phyloP scores from a whole-genome alignment of 2,797 vertebrate genomes.

The Tympanoctomys barrerae region DNA sequence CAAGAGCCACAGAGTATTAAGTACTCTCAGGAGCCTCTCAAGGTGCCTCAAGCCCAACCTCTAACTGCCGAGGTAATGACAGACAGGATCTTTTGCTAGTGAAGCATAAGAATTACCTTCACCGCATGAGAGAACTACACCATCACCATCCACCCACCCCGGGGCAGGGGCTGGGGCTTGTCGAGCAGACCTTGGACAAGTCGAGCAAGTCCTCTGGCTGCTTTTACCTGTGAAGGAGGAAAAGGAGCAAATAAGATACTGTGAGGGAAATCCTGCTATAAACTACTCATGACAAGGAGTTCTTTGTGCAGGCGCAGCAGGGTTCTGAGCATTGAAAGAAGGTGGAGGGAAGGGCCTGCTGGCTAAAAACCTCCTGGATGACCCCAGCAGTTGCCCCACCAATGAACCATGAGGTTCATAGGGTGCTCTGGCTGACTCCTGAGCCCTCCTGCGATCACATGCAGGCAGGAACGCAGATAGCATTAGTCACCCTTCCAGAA shows the following conservation, averaged over 20 bases:
- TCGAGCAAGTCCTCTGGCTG: not conserved
- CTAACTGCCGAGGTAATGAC: not conserved
- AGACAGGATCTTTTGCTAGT: not conserved
- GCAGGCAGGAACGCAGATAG: not conserved
- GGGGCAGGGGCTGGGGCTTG: not conserved
- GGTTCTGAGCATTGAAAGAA: not conserved
- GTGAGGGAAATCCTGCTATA: not conserved
- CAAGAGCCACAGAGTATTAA: not conserved
- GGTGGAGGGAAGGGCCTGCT: not conserved
- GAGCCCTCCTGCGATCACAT: too few relatives aligned
- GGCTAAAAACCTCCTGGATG: not conserved
- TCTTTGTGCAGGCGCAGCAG: not conserved
- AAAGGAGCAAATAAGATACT: not conserved
- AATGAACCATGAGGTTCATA: not conserved
- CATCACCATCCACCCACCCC: not conserved
- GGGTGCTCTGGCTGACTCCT: accelerated
- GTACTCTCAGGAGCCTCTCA: not conserved
- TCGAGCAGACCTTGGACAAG: not conserved
- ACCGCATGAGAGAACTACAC: not conserved
- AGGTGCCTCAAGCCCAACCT: not conserved
- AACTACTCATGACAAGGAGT: not conserved
- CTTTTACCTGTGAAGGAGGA: conserved; percentile 51
- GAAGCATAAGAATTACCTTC: conserved; percentile 52
- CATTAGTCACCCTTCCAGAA: not conserved
- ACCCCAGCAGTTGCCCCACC: not conserved